These are phyloP conservation scores for Regulus satrapa DNA, from an alignment of 2,113 vertebrate genomes.

Conservation along the genomic window DNA sequence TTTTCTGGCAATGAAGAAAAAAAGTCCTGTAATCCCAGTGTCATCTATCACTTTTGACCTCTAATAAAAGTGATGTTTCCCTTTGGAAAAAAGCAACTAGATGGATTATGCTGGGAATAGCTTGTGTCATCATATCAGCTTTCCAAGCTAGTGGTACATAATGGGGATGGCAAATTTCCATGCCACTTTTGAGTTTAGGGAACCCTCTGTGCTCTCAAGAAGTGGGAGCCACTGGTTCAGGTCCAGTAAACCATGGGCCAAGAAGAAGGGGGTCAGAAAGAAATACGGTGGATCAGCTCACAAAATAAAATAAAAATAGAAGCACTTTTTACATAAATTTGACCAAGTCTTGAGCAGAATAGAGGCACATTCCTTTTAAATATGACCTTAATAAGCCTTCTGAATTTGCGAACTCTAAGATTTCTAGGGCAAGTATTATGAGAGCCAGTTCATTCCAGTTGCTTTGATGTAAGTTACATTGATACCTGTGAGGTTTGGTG, in stretches of 20 bases:
- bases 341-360: neutral
- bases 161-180: conserved; percentile 9
- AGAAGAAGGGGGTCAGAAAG: neutral
- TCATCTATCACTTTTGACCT: neutral
- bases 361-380: neutral
- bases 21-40: neutral
- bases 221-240: neutral
- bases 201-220: conserved; percentile 7
- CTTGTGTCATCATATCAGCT: neutral
- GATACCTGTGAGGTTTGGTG: neutral
- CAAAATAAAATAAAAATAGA: neutral
- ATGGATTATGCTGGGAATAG: conserved; percentile 2
- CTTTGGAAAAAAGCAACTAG: neutral
- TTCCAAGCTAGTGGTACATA: conserved; percentile 3
- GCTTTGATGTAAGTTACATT: neutral
- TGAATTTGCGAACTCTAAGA: neutral
- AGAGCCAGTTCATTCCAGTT: neutral
- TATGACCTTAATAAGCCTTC: neutral
- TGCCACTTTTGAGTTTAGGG: neutral
- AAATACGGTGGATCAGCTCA: neutral
- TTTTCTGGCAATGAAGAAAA: neutral
- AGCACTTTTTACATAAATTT: neutral
- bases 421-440: neutral
- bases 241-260: neutral
- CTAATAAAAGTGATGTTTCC: conserved; percentile 20